Evolutionary conservation across 2,797 vertebrate species (phyloP).

Genomic region (Mareca strepera): DNA sequence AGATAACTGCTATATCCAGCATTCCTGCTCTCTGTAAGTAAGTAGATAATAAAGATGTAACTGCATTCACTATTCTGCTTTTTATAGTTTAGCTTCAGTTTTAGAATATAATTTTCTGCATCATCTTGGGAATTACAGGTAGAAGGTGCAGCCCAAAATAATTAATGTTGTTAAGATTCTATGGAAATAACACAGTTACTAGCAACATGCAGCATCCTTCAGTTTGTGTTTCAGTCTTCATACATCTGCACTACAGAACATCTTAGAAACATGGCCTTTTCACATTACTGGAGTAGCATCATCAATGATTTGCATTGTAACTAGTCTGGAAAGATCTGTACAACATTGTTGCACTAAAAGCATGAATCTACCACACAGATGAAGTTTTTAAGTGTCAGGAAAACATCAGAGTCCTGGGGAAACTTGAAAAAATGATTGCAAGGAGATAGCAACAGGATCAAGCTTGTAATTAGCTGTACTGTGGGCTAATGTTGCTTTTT

Average conservation of each 20-base stretch:
- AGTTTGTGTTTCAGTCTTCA: neutral
- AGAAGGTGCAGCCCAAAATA: neutral
- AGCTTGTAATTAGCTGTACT: neutral
- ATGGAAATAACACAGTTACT: neutral
- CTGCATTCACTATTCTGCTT: conserved; percentile 43
- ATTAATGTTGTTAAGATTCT: neutral
- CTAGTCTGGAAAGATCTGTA: conserved; percentile 14
- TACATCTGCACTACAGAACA: neutral
- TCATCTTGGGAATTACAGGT: conserved; percentile 3
- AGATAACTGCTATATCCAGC: conserved; percentile 23
- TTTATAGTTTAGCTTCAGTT: conserved; percentile 13
- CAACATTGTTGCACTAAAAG: neutral
- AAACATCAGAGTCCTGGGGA: neutral
- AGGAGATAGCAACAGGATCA: neutral
- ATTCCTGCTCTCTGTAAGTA: conserved; percentile 51
- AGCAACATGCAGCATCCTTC: conserved; percentile 16
- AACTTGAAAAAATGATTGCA: neutral
- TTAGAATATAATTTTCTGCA: conserved; percentile 35
- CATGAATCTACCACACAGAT: neutral
- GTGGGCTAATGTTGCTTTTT: neutral
- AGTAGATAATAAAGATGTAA: conserved; percentile 36
- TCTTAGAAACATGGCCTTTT: conserved; percentile 36
- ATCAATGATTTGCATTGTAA: conserved; percentile 30
- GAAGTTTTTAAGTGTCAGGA: neutral
- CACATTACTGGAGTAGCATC: neutral